Base-by-base conservation (phyloP, 2,113 vertebrate genomes). In the Actenoides hombroni region DNA sequence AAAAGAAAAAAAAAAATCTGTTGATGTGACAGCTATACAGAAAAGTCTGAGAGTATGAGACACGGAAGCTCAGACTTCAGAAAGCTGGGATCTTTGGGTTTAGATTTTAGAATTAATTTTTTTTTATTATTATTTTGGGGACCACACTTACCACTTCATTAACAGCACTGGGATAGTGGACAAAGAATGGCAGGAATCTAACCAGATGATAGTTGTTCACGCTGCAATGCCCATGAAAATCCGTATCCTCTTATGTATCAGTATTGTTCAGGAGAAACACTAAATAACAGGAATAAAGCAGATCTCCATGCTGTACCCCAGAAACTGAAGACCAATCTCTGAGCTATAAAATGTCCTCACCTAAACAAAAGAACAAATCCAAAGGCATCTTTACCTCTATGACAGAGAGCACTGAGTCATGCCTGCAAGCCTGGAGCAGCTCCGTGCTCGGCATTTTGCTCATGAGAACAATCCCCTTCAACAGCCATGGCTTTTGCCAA, bases 231-330 rank as follows among this genome's bases (percentile, higher is more conserved):
- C 25, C 29, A 16, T 39, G 19, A 73, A 86, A 75, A 86, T 42
- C 2, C 1, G 0, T 35, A 42, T 49, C n/a, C 29, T 73, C 10
- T 73, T 64, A 54, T 19, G 8, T 28, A 40, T 57, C 48, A 11
- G 5, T 48, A 28, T 40, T 29, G 25, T 37, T 89, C 77, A 54
- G 54, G 13, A 77, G 60, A 63, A 73, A 64, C 20, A 49, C 19
- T 53, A 60, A 59, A 25, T 46, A 69, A 63, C 17, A 84, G 8
- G 26, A 81, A 59, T 37, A 84, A 87, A 81, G 23, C 42, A 73
- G n/a, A 42, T 71, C 53, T 76, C 25, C 28, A 16, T 9, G 20
- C 37, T 57, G 5, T 59, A 31, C 24, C 9, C 49, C 33, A 60
- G 64, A 77, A 86, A 84, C 5, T 16, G 15, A 76, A 57, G 25